Conservation (phyloP, 92 coral and sea anemone genomes). For the Porites lobata region DNA sequence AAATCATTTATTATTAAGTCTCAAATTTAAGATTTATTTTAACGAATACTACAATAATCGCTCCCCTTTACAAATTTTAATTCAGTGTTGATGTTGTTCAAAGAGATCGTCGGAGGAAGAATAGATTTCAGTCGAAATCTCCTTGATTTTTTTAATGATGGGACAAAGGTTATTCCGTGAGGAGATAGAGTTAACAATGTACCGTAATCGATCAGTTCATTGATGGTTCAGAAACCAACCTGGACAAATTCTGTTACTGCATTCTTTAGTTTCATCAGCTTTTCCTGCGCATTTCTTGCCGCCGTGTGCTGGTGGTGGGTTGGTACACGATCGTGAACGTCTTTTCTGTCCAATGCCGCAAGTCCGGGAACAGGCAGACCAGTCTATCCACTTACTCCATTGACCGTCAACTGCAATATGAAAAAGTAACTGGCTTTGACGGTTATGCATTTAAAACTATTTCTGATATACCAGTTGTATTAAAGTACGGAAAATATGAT, state of each 20-base stretch:
- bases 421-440: background rate
- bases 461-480: too few relatives aligned
- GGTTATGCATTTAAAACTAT: background rate
- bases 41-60: too few relatives aligned
- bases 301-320: conserved; percentile 36
- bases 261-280: conserved; percentile 29
- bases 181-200: too few relatives aligned
- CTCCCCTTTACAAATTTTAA: too few relatives aligned
- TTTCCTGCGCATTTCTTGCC: conserved; percentile 27
- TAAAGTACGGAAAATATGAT: too few relatives aligned
- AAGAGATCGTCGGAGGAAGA: too few relatives aligned
- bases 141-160: too few relatives aligned
- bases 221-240: background rate
- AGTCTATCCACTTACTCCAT: conserved; percentile 35
- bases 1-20: too few relatives aligned
- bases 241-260: conserved; percentile 43
- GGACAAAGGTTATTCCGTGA: too few relatives aligned
- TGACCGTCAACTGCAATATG: conserved; percentile 27
- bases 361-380: conserved; percentile 38
- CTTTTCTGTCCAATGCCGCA: conserved; percentile 40
- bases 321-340: conserved; percentile 43
- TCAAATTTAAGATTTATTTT: too few relatives aligned
- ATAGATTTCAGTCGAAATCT: too few relatives aligned
- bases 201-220: background rate
- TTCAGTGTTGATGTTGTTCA: too few relatives aligned